A percentile compares a stretch with the other conserved stretches of the same genome.
phyloP scores from a whole-genome alignment of 1,140 invertebrate species.

The Harpegnathos saltator region DNA sequence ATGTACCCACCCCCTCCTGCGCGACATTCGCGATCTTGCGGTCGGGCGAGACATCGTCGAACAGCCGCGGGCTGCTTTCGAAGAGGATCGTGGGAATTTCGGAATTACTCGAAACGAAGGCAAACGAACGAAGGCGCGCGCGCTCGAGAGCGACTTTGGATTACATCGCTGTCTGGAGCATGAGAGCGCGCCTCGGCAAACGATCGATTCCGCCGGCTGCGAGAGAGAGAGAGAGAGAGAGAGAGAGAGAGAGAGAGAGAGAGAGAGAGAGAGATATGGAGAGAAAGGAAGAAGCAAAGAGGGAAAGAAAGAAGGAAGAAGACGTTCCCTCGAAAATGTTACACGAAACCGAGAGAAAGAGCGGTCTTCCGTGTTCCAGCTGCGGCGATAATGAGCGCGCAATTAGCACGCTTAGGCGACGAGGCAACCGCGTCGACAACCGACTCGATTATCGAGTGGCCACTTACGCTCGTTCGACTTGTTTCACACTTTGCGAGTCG shows the following conservation, averaged over 20 bases:
- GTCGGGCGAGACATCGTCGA: constrained; percentile 4
- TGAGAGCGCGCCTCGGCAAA: not conserved
- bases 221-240: too few relatives aligned
- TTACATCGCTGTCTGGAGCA: too few relatives aligned
- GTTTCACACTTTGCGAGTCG: constrained; percentile 58
- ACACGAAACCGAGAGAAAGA: not conserved
- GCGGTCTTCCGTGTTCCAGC: constrained; percentile 39
- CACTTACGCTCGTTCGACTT: constrained; percentile 44
- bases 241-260: too few relatives aligned
- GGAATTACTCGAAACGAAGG: too few relatives aligned
- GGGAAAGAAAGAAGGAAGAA: constrained; percentile 7
- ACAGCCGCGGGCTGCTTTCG: not conserved
- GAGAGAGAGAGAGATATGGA: too few relatives aligned
- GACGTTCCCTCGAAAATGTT: constrained; percentile 34
- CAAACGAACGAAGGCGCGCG: not conserved
- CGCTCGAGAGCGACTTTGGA: not conserved
- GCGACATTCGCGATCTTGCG: too few relatives aligned
- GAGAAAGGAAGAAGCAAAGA: too few relatives aligned
- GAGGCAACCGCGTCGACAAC: constrained; percentile 29
- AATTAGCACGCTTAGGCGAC: constrained; percentile 55
- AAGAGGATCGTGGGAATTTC: constrained; percentile 7
- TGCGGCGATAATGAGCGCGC: constrained; percentile 49
- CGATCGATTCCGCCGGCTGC: constrained; percentile 27
- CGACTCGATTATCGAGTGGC: constrained; percentile 48
- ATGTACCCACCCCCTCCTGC: too few relatives aligned